Conservation (phyloP, 2,113 vertebrate genomes). For the Camelus bactrianus region DNA sequence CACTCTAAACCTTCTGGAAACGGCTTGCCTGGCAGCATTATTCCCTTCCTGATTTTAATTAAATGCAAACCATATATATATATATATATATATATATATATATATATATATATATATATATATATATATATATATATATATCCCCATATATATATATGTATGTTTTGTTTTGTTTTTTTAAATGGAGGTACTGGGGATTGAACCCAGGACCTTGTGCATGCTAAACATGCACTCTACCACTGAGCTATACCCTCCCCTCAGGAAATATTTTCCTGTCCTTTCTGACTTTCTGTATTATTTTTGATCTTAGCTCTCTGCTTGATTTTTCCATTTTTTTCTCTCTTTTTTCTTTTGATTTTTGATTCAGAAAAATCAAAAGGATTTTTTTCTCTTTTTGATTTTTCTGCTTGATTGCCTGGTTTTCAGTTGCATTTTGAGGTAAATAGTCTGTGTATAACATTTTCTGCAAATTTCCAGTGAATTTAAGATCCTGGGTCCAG, state of each 20-base stretch:
- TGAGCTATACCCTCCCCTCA: too few relatives aligned
- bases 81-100: too few relatives aligned
- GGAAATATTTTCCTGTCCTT: neutral
- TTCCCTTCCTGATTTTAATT: conserved; percentile 55
- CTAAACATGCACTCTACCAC: too few relatives aligned
- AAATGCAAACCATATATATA: neutral
- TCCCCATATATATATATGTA: too few relatives aligned
- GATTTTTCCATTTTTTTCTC: neutral
- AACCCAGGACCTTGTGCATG: too few relatives aligned
- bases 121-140: too few relatives aligned
- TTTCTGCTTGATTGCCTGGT: neutral
- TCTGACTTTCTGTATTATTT: conserved; percentile 2
- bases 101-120: too few relatives aligned
- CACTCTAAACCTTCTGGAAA: neutral
- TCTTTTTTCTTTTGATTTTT: too few relatives aligned
- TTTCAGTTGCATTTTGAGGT: conserved; percentile 58
- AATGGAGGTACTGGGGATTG: too few relatives aligned
- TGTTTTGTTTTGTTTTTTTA: too few relatives aligned
- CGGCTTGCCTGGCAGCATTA: neutral
- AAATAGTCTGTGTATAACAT: neutral
- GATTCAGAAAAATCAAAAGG: too few relatives aligned
- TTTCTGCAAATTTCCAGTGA: neutral
- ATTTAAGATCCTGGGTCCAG: neutral
- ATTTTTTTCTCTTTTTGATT: too few relatives aligned
- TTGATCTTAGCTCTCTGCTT: neutral